These are phyloP conservation scores for Galerucella pusilla DNA, from an alignment of 2,888 invertebrate species.

Conservation along the genomic window DNA sequence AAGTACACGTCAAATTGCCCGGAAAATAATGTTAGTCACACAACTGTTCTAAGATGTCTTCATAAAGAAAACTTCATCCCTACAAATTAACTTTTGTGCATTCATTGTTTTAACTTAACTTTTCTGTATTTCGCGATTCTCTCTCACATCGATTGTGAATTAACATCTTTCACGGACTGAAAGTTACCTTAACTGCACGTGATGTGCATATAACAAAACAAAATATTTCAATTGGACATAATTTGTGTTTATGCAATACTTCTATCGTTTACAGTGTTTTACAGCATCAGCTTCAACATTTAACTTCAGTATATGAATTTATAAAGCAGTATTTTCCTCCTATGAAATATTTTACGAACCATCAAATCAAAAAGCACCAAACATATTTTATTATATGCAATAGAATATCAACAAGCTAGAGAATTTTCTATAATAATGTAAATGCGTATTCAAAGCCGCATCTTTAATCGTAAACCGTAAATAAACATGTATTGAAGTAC, in stretches of 20 bases:
- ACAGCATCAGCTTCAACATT: neutral
- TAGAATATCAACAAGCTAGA: constrained; percentile 24
- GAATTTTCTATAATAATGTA: constrained; percentile 30
- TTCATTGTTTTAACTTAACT: neutral
- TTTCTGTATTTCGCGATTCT: neutral
- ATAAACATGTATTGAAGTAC: constrained; percentile 18
- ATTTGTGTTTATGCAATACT: neutral
- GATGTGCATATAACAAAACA: neutral
- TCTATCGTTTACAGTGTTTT: neutral
- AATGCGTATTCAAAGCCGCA: constrained; percentile 25
- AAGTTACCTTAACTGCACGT: neutral
- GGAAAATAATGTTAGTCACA: too few species aligned
- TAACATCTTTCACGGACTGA: too few species aligned
- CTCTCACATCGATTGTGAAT: neutral
- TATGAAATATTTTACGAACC: constrained; percentile 19
- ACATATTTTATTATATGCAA: constrained; percentile 24
- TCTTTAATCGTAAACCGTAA: constrained; percentile 20
- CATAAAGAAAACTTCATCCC: too few species aligned
- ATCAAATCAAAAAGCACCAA: constrained; percentile 6
- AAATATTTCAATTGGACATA: neutral
- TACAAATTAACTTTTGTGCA: too few species aligned
- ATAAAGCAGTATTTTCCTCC: neutral
- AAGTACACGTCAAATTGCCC: too few species aligned
- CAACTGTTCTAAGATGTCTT: too few species aligned
- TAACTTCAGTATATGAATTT: neutral